Base-by-base conservation (phyloP, 2,888 invertebrate genomes). In the Elegia similella region DNA sequence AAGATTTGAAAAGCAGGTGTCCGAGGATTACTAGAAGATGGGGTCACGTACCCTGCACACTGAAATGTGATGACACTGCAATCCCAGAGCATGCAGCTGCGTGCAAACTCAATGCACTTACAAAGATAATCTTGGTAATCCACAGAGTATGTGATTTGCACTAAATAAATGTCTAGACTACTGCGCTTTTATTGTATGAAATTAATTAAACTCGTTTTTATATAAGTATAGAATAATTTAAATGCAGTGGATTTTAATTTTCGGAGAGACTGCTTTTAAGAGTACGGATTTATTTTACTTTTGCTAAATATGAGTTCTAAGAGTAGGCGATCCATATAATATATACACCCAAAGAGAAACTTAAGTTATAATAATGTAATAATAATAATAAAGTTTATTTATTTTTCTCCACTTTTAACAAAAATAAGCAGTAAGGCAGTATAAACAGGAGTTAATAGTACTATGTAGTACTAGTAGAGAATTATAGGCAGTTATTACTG, bases 31-130 rank as follows among this genome's bases (percentile, higher is more conserved):
- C 83, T 60, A 61, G 72, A 63, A 86, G 85, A 90, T 90, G 77
- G 83, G 79, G 82, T 89, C 90, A 90, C 90, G 90, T 90, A 77
- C 72, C n/a, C 50, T 62, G 63, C 58, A 71, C 69, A 70, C 80
- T 83, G 82, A 84, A 79, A 87, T 84, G 88, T 81, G 86, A 85
- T 84, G 90, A 87, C 89, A 87, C 66, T 82, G 87, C 88, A 87
- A 85, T 86, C 76, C 78, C 73, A 72, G 69, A 72, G 72, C 78
- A 72, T 67, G 73, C 73, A 78, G 70, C 75, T 72, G 73, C 76
- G 72, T 80, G 71, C 75, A 70, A 82, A 80, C 79, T 67, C 70
- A 64, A 62, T 67, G 69, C 69, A 70, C 69, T 73, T 66, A 57
- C 63, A 62, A 58, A 68, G 65, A 68, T 74, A 76, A 76, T 76